Evolutionary conservation across 2,113 vertebrate genomes (phyloP).

Genomic region (Picathartes gymnocephalus): DNA sequence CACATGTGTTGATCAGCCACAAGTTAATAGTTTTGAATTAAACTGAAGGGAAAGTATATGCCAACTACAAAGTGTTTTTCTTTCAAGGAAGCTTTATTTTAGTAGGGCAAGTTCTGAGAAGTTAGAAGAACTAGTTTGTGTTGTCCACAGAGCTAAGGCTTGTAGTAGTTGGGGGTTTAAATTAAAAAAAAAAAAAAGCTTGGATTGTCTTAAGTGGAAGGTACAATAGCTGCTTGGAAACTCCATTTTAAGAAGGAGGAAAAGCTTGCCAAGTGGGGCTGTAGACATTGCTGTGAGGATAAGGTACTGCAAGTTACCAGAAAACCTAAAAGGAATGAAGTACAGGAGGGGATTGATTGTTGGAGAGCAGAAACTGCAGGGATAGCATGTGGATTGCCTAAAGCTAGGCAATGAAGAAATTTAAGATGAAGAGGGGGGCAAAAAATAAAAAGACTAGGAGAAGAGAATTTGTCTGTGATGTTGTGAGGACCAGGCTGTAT

Average conservation of each 20-base stretch:
- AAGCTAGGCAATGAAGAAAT: neutral
- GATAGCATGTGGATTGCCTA: neutral
- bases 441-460: neutral
- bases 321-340: neutral
- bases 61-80: neutral
- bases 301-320: neutral
- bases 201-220: neutral
- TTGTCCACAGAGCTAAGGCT: neutral
- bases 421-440: neutral
- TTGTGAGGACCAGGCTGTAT: neutral
- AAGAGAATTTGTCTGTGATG: neutral
- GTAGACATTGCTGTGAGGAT: neutral
- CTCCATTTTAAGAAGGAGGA: neutral
- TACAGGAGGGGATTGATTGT: neutral
- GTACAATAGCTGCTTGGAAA: neutral
- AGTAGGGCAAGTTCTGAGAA: neutral
- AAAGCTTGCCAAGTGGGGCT: neutral
- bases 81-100: conserved; percentile 20
- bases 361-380: neutral
- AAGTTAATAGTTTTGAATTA: neutral
- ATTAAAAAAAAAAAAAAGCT: neutral
- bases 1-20: neutral
- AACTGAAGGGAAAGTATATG: neutral
- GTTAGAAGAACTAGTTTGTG: neutral
- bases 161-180: neutral